Base-by-base conservation (phyloP, 35 echinoderm and acorn worm genomes). In the Lytechinus variegatus region DNA sequence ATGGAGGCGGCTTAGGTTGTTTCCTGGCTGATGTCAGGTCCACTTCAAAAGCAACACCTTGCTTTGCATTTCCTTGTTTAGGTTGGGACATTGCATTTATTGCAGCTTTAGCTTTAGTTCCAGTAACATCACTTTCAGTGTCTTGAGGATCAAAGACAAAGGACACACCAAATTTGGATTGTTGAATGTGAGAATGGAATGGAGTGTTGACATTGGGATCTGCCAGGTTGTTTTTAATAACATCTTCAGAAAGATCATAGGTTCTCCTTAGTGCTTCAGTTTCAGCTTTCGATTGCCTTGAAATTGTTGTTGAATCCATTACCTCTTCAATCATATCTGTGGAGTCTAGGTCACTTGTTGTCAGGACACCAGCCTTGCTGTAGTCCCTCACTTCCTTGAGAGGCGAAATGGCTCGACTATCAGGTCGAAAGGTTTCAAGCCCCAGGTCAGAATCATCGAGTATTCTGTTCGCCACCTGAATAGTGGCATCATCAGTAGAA, bases 391-490 rank as follows among this genome's bases (percentile, higher is more conserved):
- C 95, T 72, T 53, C 86, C 27, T 95, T 86, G 60, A 98, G 87
- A 28, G 95, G 97, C 1, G 95, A 96, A 44, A 96, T 27, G 3
- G 95, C 55, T 79, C 97, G 90, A 24, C 96, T 52, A 9, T 61
- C 29, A 11, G 97, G 95, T 21, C 97, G 79, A 27, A 96, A 95
- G 14, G 97, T 97, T 11, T 86, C 56, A 27, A 93, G 94, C 19
- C 95, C 95, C 71, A 95, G 87, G 55, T 96, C 94, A 72, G 94
- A 89, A 55, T 95, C 87, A 91, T 54, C 88, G 3, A 55, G 27
- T 28, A 28, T 88, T 51, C 72, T 28, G 57, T 54, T 57, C 9
- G 52, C 54, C 28, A 93, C n/a, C n/a, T 33, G 27, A 21, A 93
- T 27, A 10, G 19, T 11, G n/a, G 52, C 27, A 54, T 93, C 92